Percentiles rank a stretch among this genome's conserved stretches.
Conservation (phyloP, 2,797 vertebrate genomes). For the Pelochelys cantorii region DNA sequence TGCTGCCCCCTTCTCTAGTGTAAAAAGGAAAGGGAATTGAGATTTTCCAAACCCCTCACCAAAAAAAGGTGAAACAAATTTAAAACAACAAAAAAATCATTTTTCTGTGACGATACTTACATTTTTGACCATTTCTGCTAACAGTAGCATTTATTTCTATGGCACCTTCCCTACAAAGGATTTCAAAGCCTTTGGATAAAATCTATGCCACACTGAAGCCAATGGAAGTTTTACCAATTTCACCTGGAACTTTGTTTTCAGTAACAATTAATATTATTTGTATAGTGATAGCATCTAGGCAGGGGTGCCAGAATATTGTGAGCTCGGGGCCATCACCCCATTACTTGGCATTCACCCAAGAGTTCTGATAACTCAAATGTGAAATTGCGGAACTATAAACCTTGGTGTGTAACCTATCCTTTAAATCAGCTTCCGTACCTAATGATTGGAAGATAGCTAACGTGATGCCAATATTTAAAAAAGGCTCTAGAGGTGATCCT, state of each 20-base stretch:
- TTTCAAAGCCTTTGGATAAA: neutral
- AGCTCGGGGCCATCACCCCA: too few species aligned
- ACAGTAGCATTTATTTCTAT: neutral
- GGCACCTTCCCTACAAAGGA: neutral
- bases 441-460: too few species aligned
- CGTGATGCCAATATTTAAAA: too few species aligned
- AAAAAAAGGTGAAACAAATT: neutral
- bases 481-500: too few species aligned
- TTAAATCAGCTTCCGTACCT: too few species aligned
- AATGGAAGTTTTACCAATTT: neutral
- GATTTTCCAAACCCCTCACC: neutral
- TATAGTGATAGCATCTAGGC: neutral
- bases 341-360: too few species aligned
- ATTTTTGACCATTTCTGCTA: neutral
- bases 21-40: constrained; percentile 12
- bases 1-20: neutral
- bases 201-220: neutral
- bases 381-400: too few species aligned
- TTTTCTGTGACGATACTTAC: neutral
- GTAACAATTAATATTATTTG: neutral
- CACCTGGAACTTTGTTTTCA: neutral
- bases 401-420: too few species aligned
- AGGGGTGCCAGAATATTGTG: too few species aligned
- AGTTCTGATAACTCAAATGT: too few species aligned
- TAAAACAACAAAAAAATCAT: constrained; percentile 12